Evolutionary conservation across 2,797 vertebrate genomes (phyloP), one percentile per base, ranked within the genome.

Genomic region (Gobionotothen gibberifrons): DNA sequence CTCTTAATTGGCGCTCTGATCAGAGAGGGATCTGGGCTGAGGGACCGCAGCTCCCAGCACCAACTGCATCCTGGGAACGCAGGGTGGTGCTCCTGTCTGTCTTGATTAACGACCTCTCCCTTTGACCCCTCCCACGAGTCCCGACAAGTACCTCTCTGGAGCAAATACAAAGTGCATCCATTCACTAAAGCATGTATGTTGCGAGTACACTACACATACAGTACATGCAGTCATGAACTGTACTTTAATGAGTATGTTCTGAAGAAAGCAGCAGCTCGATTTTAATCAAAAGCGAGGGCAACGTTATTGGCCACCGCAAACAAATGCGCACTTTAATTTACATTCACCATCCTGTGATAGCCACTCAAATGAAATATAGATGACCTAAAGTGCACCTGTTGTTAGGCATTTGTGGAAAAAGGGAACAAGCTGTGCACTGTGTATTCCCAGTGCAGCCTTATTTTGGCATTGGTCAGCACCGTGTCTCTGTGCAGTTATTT

Each of bases 21-120:
- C 88, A 89, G 84, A 85, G 81, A 68, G 56, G 77, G 79, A 72
- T 85, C 86, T 63, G 70, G 80, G 74, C 80, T 26, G 58, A 51
- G 81, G 82, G 85, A 83, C 82, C 51, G 32, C 66, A 47, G 82
- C 85, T 82, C 82, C 64, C 83, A 72, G 83, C 72, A 72, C 66
- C 73, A 15, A 81, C 49, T 43, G 62, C 84, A 78, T 83, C 86
- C 83, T 16, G 76, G 83, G 81, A 88, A 87, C 53, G 36, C 80
- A 42, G 78, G 71, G 82, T 76, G 86, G 82, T 77, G 74, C 83
- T 88, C 81, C 76, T 79, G 90, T 89, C 91, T 53, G 70, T 88
- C 87, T 88, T 93, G 90, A 93, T 93, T 92, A 93, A 93, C 77
- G 87, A 86, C 84, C 87, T 76, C 83, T 85, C 78, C 66, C 81